Conservation (phyloP, 2,113 vertebrate genomes). For the Peromyscus maniculatus region DNA sequence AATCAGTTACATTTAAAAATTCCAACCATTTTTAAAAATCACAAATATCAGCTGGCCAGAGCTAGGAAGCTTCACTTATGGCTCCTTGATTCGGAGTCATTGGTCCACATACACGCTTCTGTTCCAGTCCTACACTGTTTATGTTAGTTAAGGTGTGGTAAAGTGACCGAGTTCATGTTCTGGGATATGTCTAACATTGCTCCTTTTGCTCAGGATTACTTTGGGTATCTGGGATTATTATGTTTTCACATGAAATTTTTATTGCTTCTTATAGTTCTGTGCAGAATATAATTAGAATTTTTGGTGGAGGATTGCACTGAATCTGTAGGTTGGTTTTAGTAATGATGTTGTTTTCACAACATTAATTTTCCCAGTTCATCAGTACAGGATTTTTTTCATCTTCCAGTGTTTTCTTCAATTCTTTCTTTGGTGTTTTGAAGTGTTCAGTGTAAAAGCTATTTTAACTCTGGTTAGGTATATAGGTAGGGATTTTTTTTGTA, state of each 20-base stretch:
- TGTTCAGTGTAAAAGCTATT: not conserved
- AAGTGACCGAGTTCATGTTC: not conserved
- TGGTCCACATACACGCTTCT: not conserved
- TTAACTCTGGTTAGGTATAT: not conserved
- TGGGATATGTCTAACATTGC: not conserved
- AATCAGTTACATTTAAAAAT: not conserved
- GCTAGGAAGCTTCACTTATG: not conserved
- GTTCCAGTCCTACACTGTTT: not conserved
- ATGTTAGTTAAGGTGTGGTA: not conserved
- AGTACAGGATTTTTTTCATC: not conserved
- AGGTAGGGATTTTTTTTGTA: not conserved
- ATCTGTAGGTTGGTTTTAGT: not conserved
- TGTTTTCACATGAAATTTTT: not conserved
- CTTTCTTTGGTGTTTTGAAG: not conserved
- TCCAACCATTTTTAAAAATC: not conserved
- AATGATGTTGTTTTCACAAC: not conserved
- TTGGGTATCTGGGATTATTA: not conserved
- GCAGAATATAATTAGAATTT: not conserved
- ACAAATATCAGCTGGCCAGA: not conserved
- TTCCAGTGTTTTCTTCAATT: not conserved
- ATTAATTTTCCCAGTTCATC: not conserved
- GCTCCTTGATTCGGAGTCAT: not conserved
- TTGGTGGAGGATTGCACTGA: not conserved
- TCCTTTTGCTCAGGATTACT: not conserved
- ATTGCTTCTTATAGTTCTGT: not conserved